These are phyloP conservation scores for Idris sp. DNA, from an alignment of 1,140 invertebrate genomes.

Conservation along the genomic window DNA sequence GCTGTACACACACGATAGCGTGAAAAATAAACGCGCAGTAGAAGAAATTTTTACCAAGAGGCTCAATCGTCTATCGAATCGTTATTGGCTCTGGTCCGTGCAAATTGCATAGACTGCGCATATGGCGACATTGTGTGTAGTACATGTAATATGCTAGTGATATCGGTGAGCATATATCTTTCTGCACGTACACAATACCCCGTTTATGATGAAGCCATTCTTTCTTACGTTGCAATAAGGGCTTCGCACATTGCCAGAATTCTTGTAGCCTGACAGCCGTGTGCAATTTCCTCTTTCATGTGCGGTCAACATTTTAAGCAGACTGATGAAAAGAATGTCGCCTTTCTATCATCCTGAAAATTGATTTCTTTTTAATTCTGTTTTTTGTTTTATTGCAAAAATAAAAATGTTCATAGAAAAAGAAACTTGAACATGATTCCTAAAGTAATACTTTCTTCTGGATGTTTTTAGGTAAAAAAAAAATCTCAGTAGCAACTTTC, in stretches of 20 bases:
- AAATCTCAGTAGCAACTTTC: too few relatives aligned
- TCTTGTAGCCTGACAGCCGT: constrained; percentile 35
- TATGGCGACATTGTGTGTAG: constrained; percentile 55
- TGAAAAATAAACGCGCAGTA: constrained; percentile 44
- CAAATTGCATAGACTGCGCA: constrained; percentile 55
- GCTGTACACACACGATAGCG: constrained; percentile 34
- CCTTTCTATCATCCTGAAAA: constrained; percentile 8
- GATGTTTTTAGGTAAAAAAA: too few relatives aligned
- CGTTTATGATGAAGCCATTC: constrained; percentile 61
- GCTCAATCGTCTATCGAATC: constrained; percentile 37
- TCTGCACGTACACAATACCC: constrained; percentile 8
- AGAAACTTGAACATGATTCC: too few relatives aligned
- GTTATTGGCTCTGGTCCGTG: constrained; percentile 53
- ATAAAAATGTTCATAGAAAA: too few relatives aligned
- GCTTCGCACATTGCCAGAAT: constrained; percentile 53
- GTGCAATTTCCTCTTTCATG: constrained; percentile 40
- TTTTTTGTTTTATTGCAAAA: too few relatives aligned
- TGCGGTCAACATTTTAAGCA: constrained; percentile 32
- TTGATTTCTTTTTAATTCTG: too few relatives aligned
- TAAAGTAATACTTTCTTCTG: too few relatives aligned
- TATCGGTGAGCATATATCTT: neutral
- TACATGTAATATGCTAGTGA: constrained; percentile 38
- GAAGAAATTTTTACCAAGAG: constrained; percentile 55
- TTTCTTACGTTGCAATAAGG: constrained; percentile 58
- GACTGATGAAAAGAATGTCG: constrained; percentile 33